phyloP scores from a whole-genome alignment of 2,888 invertebrate genomes.

The Lamellibrachia satsuma region DNA sequence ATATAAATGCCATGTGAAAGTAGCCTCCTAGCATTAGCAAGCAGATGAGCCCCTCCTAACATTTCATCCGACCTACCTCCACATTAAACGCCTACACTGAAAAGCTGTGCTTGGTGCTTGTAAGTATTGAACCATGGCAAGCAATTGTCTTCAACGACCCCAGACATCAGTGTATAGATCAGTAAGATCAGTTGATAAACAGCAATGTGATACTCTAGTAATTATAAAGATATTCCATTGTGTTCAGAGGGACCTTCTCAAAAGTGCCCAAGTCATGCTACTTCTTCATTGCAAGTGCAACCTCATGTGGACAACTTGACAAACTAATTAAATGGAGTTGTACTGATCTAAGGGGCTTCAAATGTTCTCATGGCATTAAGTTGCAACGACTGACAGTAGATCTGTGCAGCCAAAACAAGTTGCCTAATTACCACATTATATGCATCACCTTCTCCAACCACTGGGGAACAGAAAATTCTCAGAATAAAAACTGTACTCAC shows the following conservation, averaged over 20 bases:
- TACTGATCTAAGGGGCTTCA: neutral
- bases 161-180: neutral
- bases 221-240: neutral
- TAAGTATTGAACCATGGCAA: neutral
- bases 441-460: too few species aligned
- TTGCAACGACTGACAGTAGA: neutral
- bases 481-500: constrained; percentile 70
- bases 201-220: neutral
- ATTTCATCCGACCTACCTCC: neutral
- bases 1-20: neutral
- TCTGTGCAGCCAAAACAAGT: neutral
- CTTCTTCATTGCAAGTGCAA: neutral
- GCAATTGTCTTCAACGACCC: neutral
- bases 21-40: neutral
- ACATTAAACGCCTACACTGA: neutral
- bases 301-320: neutral
- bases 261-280: neutral
- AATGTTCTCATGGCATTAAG: neutral
- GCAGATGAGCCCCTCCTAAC: neutral
- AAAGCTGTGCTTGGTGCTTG: neutral
- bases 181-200: neutral
- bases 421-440: neutral
- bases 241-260: neutral
- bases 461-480: neutral
- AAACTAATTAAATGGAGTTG: neutral